Evolutionary conservation across 2,113 vertebrate species (phyloP), one percentile per base, ranked within the genome.

Genomic region (Osmerus mordax): DNA sequence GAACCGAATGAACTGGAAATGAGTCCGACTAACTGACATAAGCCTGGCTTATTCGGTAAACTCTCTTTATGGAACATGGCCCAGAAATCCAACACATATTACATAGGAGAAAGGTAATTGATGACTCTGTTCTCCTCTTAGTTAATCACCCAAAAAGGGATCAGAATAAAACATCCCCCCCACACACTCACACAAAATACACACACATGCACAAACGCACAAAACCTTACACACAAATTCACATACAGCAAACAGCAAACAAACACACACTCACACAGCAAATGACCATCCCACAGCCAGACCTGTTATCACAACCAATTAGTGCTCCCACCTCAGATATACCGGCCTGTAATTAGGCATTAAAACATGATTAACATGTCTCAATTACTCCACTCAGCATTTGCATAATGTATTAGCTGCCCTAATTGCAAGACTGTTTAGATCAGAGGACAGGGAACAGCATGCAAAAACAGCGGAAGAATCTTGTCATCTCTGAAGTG

Each of bases 301-400:
- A 95, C 95, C 95, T 94, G 94, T 95, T 96, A 96, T 97, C 95
- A 94, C 90, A 94, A 94, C 94, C 96, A 97, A 98, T 99, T 98
- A 97, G 95, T 92, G 95, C 96, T 96, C 96, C 95, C 95, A 97
- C 95, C 89, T 96, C 95, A 96, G 94, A 98, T 97, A 98, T 91
- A 90, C 96, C 98, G 95, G 95, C 94, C 94, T 96, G 94, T 98
- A 98, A 99, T 99, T 99, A 98, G 96, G 94, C 97, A 95, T 96
- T 99, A 98, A 98, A 92, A 99, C 96, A 96, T 99, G 96, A 99
- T 99, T 99, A 99, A 97, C 96, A 98, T 94, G 96, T 97, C 96
- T 98, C 97, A 93, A 93, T 93, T 93, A 92, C 89, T 89, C 90
- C 90, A 92, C 96, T 98, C 96, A 97, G 97, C 95, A 99, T 99